phyloP scores from a whole-genome alignment of 2,797 vertebrate species.

The Gadopsis bispinosus region DNA sequence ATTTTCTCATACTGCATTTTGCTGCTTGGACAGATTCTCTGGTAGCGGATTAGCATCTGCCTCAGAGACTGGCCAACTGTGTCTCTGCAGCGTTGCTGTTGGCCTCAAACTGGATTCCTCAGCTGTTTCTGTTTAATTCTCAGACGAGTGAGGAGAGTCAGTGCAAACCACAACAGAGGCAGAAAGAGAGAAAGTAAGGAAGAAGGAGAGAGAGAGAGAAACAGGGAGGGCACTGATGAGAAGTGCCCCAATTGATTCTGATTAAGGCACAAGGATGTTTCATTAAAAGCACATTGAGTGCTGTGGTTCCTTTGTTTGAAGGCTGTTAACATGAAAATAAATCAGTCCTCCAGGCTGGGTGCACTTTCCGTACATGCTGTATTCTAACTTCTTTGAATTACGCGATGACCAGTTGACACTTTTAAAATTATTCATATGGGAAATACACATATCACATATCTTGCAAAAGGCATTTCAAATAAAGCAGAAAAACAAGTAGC shows the following conservation, averaged over 20 bases:
- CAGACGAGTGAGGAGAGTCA: constrained; percentile 70
- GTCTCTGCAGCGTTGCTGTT: constrained; percentile 68
- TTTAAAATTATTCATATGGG: background rate
- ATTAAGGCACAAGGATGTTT: constrained; percentile 33
- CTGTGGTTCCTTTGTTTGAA: constrained; percentile 5
- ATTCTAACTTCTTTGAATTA: background rate
- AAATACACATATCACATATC: background rate
- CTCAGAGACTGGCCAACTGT: constrained; percentile 54
- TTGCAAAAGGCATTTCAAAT: background rate
- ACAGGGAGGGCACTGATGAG: constrained; percentile 13
- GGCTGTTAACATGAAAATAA: background rate
- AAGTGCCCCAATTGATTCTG: constrained; percentile 28
- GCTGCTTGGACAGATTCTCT: constrained; percentile 42
- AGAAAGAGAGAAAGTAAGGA: constrained; percentile 36
- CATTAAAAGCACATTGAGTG: constrained; percentile 23
- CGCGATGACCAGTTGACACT: background rate
- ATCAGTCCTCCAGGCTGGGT: background rate
- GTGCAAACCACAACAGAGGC: constrained; percentile 68
- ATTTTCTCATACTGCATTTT: constrained; percentile 43
- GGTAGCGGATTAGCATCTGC: constrained; percentile 47
- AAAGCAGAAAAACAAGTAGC: background rate
- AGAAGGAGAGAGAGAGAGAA: background rate
- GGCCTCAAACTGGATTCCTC: constrained; percentile 81
- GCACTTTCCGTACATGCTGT: background rate
- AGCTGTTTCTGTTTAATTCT: constrained; percentile 85